phyloP scores from a whole-genome alignment of 1,140 invertebrate species.

The Psix sp. region DNA sequence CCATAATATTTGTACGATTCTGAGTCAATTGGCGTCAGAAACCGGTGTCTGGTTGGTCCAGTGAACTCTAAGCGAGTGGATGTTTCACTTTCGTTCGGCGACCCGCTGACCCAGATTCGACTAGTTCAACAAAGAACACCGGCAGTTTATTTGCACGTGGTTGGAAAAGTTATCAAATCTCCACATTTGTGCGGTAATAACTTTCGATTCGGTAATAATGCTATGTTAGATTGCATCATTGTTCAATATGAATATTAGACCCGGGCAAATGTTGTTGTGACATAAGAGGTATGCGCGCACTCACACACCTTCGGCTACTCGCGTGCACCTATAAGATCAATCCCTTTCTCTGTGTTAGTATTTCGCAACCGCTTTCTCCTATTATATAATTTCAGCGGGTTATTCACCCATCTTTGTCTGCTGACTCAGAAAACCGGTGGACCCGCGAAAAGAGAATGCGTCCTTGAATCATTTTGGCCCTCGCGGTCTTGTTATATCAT shows the following conservation, averaged over 20 bases:
- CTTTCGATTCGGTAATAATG: conserved; percentile 45
- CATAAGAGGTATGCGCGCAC: conserved; percentile 44
- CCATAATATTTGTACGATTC: no score
- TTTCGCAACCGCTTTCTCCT: conserved; percentile 74
- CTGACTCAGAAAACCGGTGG: conserved; percentile 29
- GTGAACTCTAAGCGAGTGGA: conserved; percentile 40
- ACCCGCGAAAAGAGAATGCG: conserved; percentile 37
- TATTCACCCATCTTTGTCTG: conserved; percentile 71
- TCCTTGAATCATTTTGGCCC: conserved; percentile 52
- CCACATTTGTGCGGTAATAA: conserved; percentile 30
- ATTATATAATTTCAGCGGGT: conserved; percentile 67
- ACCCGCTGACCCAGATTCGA: conserved; percentile 41
- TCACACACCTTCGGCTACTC: conserved; percentile 20
- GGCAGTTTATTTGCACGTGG: conserved; percentile 15
- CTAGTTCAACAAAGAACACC: neutral
- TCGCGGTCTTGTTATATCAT: neutral
- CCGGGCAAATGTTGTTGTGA: conserved; percentile 52
- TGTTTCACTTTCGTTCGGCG: conserved; percentile 59
- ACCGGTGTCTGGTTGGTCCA: conserved; percentile 27
- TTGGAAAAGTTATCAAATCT: conserved; percentile 37
- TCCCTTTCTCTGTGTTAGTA: conserved; percentile 56
- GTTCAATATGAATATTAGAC: conserved; percentile 58
- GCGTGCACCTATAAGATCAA: conserved; percentile 31
- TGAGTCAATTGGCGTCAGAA: neutral
- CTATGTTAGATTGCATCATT: conserved; percentile 57